A percentile compares a stretch with the other conserved stretches of the same genome.
phyloP scores from a whole-genome alignment of 2,113 vertebrate species.

The Rutilus rutilus region DNA sequence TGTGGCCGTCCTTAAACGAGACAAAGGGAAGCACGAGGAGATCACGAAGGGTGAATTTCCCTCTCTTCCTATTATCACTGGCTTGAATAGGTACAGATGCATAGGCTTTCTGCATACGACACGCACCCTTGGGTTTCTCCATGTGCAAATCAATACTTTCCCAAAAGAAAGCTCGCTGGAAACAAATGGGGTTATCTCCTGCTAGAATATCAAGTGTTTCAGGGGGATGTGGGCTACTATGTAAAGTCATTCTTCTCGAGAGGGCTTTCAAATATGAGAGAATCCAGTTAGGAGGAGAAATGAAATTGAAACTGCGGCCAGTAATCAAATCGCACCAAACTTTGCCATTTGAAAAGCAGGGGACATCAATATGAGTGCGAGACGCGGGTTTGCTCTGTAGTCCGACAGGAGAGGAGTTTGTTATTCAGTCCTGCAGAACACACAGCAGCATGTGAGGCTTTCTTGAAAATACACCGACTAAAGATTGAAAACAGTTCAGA shows the following conservation, averaged over 20 bases:
- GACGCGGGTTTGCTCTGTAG: not conserved
- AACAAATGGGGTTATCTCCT: conserved; percentile 41
- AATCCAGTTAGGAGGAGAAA: conserved; percentile 38
- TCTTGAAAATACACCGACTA: not conserved
- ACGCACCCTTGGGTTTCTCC: conserved; percentile 18
- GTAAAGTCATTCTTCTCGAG: conserved; percentile 15
- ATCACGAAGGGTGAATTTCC: conserved; percentile 18
- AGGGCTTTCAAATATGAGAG: conserved; percentile 36
- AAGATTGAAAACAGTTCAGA: not conserved
- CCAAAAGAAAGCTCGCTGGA: conserved; percentile 13
- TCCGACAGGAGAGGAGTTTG: not conserved
- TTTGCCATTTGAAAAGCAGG: conserved; percentile 24
- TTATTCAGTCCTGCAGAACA: not conserved
- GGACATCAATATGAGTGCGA: not conserved
- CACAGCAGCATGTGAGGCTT: not conserved
- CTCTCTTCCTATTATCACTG: conserved; percentile 32
- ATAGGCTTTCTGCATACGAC: conserved; percentile 20
- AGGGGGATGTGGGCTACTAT: conserved; percentile 10
- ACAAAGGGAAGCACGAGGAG: conserved; percentile 36
- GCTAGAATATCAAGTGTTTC: conserved; percentile 44
- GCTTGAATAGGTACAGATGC: conserved; percentile 22
- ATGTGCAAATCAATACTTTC: conserved; percentile 48
- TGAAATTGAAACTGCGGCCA: conserved; percentile 24
- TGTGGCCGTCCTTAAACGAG: conserved; percentile 48
- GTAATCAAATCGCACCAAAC: conserved; percentile 26